Evolutionary conservation across 2,113 vertebrate genomes (phyloP).

Genomic region (Ondatra zibethicus): DNA sequence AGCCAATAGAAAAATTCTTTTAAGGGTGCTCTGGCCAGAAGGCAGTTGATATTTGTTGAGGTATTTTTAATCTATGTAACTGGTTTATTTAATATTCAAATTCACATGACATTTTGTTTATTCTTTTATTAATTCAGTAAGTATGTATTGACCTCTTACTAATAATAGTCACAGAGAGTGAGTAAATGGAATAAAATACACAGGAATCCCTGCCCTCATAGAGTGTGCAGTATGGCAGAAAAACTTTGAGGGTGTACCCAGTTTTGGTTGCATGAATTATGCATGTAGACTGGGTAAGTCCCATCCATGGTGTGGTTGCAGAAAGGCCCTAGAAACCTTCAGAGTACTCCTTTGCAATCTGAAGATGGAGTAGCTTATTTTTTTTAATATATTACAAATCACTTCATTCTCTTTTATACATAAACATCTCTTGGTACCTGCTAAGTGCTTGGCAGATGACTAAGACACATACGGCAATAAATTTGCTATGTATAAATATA

Average conservation of each 20-base stretch:
- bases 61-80: slow-evolving; percentile 57
- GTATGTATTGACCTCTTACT: background rate
- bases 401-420: slow-evolving; percentile 3
- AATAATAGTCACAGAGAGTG: background rate
- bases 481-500: background rate
- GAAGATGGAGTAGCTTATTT: background rate
- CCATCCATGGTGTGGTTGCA: background rate
- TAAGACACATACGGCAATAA: background rate
- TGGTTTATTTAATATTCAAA: slow-evolving; percentile 36
- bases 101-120: slow-evolving; percentile 25
- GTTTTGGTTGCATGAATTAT: background rate
- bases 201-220: background rate
- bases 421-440: background rate
- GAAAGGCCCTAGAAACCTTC: slow-evolving; percentile 21
- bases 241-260: background rate
- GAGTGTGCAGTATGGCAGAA: background rate
- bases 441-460: background rate
- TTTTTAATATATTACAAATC: background rate
- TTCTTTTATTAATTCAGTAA: slow-evolving; percentile 47
- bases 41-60: slow-evolving; percentile 51
- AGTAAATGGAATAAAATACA: slow-evolving; percentile 8
- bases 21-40: slow-evolving; percentile 14
- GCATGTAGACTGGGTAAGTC: background rate
- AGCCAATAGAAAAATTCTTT: slow-evolving; percentile 27
- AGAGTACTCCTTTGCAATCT: background rate